Conservation (phyloP, 2,797 vertebrate species). For the Erpetoichthys calabaricus region DNA sequence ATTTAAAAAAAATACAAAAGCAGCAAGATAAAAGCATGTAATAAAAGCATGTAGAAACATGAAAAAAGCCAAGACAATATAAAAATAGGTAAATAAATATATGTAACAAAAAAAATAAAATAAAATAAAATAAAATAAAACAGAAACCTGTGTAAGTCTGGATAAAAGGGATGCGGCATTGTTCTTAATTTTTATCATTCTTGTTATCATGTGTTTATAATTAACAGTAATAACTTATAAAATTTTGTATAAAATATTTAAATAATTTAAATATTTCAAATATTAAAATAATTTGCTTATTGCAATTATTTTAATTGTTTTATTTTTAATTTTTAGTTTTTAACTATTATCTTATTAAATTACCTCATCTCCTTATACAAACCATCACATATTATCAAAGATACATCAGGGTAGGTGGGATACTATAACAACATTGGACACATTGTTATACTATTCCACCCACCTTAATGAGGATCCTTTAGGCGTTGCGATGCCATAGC, state of each 20-base stretch:
- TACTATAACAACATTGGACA: slow-evolving; percentile 99
- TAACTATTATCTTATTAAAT: slow-evolving; percentile 31
- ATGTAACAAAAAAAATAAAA: slow-evolving; percentile 8
- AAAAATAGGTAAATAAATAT: slow-evolving; percentile 5
- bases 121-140: slow-evolving; percentile 11
- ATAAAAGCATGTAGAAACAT: slow-evolving; percentile 34
- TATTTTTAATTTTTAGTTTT: slow-evolving; percentile 6
- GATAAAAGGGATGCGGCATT: slow-evolving; percentile 22
- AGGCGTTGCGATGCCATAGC: slow-evolving; percentile 98
- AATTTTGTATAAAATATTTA: slow-evolving; percentile 19
- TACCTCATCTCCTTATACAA: slow-evolving; percentile 93
- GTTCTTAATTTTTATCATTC: slow-evolving; percentile 1
- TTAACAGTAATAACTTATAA: slow-evolving; percentile 15
- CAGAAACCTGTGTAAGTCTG: slow-evolving; percentile 31
- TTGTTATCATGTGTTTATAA: slow-evolving; percentile 3
- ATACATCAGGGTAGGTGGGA: slow-evolving; percentile 99
- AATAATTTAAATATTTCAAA: slow-evolving; percentile 5
- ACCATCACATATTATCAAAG: slow-evolving; percentile 94
- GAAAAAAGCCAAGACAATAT: slow-evolving; percentile 35
- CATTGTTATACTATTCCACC: slow-evolving; percentile 99
- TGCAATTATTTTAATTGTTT: slow-evolving; percentile 7
- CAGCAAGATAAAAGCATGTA: slow-evolving; percentile 15
- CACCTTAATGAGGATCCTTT: slow-evolving; percentile 99
- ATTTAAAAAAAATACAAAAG: slow-evolving; percentile 27
- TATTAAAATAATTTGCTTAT: slow-evolving; percentile 8